A percentile compares a stretch with the other conserved stretches of the same genome.
phyloP scores from a whole-genome alignment of 2,797 vertebrate species.

The Eupleurogrammus muticus region DNA sequence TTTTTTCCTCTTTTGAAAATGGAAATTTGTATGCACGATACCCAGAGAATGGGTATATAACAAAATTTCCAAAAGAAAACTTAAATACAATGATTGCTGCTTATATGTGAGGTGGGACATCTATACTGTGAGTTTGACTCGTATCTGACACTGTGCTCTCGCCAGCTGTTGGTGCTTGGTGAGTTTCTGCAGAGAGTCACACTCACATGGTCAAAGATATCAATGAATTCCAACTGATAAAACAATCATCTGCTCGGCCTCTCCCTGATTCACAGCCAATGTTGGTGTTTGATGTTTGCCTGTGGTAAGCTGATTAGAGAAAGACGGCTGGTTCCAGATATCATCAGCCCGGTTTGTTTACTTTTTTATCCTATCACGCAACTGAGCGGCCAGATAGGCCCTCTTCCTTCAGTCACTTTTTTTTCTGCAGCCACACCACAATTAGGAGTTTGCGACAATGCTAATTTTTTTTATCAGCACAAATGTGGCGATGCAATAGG shows the following conservation, averaged over 20 bases:
- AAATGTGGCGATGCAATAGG: slow-evolving; percentile 46
- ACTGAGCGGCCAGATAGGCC: slow-evolving; percentile 41
- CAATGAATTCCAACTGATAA: slow-evolving; percentile 84
- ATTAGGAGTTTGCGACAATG: slow-evolving; percentile 16
- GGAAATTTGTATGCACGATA: neutral
- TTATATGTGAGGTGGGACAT: slow-evolving; percentile 36
- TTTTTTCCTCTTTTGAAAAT: neutral
- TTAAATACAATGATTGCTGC: neutral
- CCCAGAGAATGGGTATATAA: too few species aligned
- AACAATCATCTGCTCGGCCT: slow-evolving; percentile 78
- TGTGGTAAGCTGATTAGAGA: slow-evolving; percentile 78
- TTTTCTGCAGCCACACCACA: slow-evolving; percentile 34
- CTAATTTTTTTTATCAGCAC: slow-evolving; percentile 9
- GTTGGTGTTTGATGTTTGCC: slow-evolving; percentile 76
- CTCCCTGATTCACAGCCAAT: slow-evolving; percentile 71
- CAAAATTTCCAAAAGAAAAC: neutral
- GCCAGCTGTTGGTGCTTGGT: slow-evolving; percentile 58
- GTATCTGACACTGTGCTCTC: slow-evolving; percentile 39
- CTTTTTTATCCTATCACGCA: slow-evolving; percentile 63
- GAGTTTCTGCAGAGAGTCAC: slow-evolving; percentile 56
- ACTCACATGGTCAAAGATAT: slow-evolving; percentile 66
- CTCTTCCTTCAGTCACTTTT: slow-evolving; percentile 35
- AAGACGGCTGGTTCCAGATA: slow-evolving; percentile 68
- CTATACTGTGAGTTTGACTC: slow-evolving; percentile 34
- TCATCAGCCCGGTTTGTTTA: slow-evolving; percentile 67